phyloP scores from a whole-genome alignment of 2,888 invertebrate species.

The Apamea anceps region DNA sequence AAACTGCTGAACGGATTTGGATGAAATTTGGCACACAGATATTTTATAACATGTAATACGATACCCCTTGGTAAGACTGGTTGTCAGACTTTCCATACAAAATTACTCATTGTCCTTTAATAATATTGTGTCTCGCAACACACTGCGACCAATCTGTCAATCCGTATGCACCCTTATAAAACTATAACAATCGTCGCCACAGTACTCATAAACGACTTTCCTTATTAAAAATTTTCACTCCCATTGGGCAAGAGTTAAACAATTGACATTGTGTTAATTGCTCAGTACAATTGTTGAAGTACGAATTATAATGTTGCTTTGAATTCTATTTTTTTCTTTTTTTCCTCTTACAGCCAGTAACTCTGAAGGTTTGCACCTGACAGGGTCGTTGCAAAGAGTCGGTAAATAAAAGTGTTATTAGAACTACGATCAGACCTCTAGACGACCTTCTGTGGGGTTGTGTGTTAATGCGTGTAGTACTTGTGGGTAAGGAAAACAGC shows the following conservation, averaged over 20 bases:
- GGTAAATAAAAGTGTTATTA: background rate
- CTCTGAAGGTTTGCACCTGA: background rate
- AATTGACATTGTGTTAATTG: constrained; percentile 52
- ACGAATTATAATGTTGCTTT: constrained; percentile 32
- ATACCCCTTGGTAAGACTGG: too few relatives aligned
- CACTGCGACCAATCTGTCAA: background rate
- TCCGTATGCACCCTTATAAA: background rate
- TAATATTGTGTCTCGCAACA: background rate
- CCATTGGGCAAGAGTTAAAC: constrained; percentile 32
- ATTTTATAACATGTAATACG: too few relatives aligned
- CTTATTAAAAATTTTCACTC: constrained; percentile 20
- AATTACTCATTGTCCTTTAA: too few relatives aligned
- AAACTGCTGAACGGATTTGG: too few relatives aligned
- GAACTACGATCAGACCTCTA: background rate
- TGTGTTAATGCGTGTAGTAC: background rate
- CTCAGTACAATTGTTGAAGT: constrained; percentile 20
- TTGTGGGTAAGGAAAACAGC: background rate
- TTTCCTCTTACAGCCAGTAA: background rate
- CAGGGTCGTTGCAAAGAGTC: background rate
- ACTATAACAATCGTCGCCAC: constrained; percentile 14
- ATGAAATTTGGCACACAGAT: too few relatives aligned
- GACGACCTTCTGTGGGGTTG: background rate
- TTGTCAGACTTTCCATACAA: too few relatives aligned
- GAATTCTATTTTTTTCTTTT: constrained; percentile 2
- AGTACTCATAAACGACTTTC: constrained; percentile 29